These are phyloP conservation scores for Dicerorhinus sumatrensis DNA, from an alignment of 2,113 vertebrate genomes.

Conservation along the genomic window DNA sequence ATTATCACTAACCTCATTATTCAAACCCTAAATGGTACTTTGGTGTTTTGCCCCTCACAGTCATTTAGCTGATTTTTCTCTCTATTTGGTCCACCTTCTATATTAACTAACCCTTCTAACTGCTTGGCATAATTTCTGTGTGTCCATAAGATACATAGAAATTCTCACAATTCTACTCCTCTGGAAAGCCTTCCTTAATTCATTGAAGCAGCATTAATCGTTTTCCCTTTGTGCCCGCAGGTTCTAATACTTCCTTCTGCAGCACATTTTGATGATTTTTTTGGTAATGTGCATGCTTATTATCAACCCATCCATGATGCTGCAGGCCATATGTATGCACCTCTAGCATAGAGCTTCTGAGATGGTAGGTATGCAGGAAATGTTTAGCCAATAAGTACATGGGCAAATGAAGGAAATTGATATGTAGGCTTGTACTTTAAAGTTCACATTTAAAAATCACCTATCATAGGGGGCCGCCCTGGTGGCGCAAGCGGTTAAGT, in stretches of 20 bases:
- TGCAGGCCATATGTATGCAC: not conserved
- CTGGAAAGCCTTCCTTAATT: not conserved
- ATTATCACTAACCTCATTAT: not conserved
- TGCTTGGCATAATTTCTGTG: not conserved
- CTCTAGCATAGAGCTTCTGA: not conserved
- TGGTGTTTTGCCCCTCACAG: not conserved
- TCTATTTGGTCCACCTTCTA: not conserved
- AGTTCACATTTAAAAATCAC: not conserved
- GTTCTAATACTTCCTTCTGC: not conserved
- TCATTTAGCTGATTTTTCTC: not conserved
- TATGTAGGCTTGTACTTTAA: not conserved
- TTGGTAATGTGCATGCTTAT: not conserved
- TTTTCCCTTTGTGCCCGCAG: not conserved
- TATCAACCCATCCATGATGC: not conserved
- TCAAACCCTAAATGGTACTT: not conserved
- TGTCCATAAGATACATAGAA: not conserved
- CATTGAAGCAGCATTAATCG: not conserved
- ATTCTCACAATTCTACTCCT: not conserved
- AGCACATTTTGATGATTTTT: not conserved
- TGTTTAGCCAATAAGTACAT: not conserved
- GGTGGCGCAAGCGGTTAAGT: no score
- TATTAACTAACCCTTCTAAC: not conserved
- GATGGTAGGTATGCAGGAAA: accelerated
- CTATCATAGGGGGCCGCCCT: no score
- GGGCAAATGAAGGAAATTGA: not conserved